Evolutionary conservation across 64 coral and sea anemone genomes (phyloP).

Genomic region (Acropora tenuis): DNA sequence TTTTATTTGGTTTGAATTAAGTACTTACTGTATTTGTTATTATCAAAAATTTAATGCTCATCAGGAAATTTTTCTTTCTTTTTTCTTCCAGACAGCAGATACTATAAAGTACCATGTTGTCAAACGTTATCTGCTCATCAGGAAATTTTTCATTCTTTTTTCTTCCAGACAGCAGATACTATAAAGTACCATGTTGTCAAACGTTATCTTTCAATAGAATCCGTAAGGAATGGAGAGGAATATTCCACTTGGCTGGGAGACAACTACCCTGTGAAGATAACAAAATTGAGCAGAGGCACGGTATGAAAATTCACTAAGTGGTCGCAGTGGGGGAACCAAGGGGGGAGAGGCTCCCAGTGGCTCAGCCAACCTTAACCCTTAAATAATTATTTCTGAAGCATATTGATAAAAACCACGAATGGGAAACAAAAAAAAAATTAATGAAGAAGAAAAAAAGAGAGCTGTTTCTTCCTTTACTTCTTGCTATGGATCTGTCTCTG

Average conservation of each 20-base stretch:
- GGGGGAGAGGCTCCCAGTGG: not conserved
- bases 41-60: no score
- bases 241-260: conserved; percentile 46
- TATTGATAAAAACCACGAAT: no score
- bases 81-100: conserved; percentile 31
- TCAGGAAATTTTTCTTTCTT: no score
- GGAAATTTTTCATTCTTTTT: no score
- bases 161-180: conserved; percentile 35
- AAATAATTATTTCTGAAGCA: no score
- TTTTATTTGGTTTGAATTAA: no score
- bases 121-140: conserved; percentile 46
- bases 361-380: not conserved
- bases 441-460: no score
- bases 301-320: not conserved
- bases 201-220: conserved; percentile 33
- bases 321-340: not conserved
- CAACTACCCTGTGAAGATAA: conserved; percentile 68
- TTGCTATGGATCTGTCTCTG: no score
- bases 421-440: no score
- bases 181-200: conserved; percentile 75
- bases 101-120: conserved; percentile 75
- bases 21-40: no score
- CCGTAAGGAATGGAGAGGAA: conserved; percentile 62
- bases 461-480: no score
- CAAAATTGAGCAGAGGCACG: conserved; percentile 15